phyloP scores from a whole-genome alignment of 2,888 invertebrate genomes.

The Acholoe squamosa region DNA sequence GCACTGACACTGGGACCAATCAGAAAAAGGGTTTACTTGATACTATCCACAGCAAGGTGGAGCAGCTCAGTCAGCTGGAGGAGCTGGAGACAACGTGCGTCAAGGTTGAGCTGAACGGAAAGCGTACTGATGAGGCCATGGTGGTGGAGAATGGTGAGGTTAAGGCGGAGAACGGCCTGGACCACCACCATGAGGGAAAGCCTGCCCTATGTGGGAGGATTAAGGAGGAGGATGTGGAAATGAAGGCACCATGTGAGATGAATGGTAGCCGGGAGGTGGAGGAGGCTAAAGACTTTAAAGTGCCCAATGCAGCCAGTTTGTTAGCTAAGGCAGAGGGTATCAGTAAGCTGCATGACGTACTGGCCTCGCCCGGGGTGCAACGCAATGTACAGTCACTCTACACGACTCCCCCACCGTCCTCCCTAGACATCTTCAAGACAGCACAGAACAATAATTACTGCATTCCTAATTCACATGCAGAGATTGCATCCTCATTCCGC shows the following conservation, averaged over 20 bases:
- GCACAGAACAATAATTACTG: slow-evolving; percentile 56
- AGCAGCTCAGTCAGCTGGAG: slow-evolving; percentile 15
- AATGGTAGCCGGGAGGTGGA: neutral
- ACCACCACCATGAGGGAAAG: neutral
- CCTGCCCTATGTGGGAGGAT: neutral
- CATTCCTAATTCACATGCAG: slow-evolving; percentile 48
- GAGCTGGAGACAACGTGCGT: slow-evolving; percentile 62
- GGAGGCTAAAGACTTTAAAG: slow-evolving; percentile 28
- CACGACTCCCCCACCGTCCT: slow-evolving; percentile 39
- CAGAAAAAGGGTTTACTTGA: neutral
- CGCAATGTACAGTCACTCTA: neutral
- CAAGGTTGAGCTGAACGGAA: slow-evolving; percentile 67
- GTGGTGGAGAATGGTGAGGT: slow-evolving; percentile 79
- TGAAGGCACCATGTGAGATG: neutral
- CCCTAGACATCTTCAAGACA: slow-evolving; percentile 46
- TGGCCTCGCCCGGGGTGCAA: neutral
- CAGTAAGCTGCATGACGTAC: slow-evolving; percentile 37
- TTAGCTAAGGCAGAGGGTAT: slow-evolving; percentile 39
- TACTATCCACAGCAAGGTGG: neutral
- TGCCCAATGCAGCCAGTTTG: neutral
- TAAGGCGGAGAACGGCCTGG: slow-evolving; percentile 31
- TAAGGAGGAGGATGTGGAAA: slow-evolving; percentile 14
- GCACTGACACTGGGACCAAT: slow-evolving; percentile 62
- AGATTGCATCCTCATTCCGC: slow-evolving; percentile 64
- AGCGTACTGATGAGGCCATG: slow-evolving; percentile 68